Base-by-base conservation (phyloP, 2,113 vertebrate species). In the Oreochromis spilurus region DNA sequence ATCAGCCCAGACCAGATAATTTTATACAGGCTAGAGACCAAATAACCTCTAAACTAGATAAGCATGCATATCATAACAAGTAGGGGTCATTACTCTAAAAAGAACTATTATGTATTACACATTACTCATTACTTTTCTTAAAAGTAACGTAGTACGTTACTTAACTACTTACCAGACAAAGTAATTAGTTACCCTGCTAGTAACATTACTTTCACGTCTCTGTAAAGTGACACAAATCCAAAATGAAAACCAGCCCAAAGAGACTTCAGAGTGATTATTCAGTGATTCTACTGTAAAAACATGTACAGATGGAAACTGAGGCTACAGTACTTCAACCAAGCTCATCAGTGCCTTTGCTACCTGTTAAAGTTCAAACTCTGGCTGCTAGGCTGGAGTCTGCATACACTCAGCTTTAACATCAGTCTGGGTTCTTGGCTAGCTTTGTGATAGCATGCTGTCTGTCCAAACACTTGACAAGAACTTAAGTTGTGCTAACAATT, bases 181-280 rank as follows among this genome's bases (percentile, higher is more conserved):
- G 62, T 38, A 65, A 65, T 65, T 65, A 38, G 34, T 13, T 67
- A 40, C 11, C 6, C 34, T 67, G 34, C 19, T 40, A 13, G 6
- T 40, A 40, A 0, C 19, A 67, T 67, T 67, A 0, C 62, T 38
- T 67, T 40, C 19, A 5, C 0, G 3, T 67, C 60, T 4, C 1
- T 1, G 4, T 67, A 67, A 40, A 67, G 34, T 67, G 4, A 8
- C 34, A 67, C 34, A 67, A 67, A 38, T 0, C 0, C 21, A 67
- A 67, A 21, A 0, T 67, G 10, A 67, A 0, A 67, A 21, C 34
- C 62, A 67, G 19, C 62, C 34, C 62, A 67, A 67, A 67, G 62
- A 67, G 19, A 67, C 11, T 67, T 67, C 19, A 67, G 34, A 38
- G 34, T 0, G 60, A 65, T 65, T 36, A 38, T 67, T 38, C 36